Conservation (phyloP, 2,797 vertebrate genomes). For the Setipinna tenuifilis region DNA sequence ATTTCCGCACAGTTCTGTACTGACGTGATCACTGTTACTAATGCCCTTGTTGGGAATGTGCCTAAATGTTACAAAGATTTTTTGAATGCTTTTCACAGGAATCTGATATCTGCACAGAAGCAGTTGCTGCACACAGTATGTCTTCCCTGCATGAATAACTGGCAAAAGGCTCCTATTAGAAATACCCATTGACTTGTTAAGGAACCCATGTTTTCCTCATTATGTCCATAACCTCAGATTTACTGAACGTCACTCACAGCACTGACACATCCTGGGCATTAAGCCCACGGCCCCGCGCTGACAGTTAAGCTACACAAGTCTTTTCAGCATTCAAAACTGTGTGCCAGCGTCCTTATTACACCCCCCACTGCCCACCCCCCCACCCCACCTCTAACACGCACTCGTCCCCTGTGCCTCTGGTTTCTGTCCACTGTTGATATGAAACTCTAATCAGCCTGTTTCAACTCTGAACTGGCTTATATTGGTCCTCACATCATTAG, state of each 20-base stretch:
- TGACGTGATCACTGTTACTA: background rate
- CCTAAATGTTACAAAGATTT: background rate
- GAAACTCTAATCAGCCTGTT: too few relatives aligned
- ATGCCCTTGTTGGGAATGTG: background rate
- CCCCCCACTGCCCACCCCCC: too few relatives aligned
- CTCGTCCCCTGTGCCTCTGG: too few relatives aligned
- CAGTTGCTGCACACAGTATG: background rate
- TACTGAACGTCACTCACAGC: background rate
- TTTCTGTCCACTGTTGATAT: too few relatives aligned
- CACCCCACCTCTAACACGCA: too few relatives aligned
- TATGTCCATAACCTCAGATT: slow-evolving; percentile 15
- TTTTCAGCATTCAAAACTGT: background rate
- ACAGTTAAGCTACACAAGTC: background rate
- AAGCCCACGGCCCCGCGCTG: background rate
- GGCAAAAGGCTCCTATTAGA: background rate
- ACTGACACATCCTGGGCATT: background rate
- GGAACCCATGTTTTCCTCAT: slow-evolving; percentile 18
- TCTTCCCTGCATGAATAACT: background rate
- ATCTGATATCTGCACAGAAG: background rate
- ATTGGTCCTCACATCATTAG: too few relatives aligned
- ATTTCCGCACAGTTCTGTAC: background rate
- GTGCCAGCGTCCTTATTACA: background rate
- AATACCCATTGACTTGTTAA: background rate
- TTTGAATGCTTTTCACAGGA: background rate
- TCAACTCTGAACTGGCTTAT: too few relatives aligned